A percentile compares a stretch with the other conserved stretches of the same genome.
phyloP scores from a whole-genome alignment of 2,888 invertebrate genomes.

The Oscheius onirici region DNA sequence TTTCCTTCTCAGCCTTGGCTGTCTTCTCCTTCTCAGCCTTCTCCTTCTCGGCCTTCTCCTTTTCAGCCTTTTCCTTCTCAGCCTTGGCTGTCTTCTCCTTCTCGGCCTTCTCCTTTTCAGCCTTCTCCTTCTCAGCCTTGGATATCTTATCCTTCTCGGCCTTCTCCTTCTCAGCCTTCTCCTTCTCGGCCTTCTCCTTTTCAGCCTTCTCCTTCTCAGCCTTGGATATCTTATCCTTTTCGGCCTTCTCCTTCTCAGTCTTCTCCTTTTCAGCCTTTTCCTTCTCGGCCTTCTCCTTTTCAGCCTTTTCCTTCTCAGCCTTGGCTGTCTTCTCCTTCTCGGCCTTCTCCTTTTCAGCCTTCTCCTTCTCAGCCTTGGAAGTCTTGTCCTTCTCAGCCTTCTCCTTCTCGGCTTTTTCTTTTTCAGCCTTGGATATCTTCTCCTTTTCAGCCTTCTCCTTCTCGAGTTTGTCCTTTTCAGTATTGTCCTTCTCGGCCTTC shows the following conservation, averaged over 20 bases:
- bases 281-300: constrained; percentile 17
- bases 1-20: not conserved
- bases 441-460: constrained; percentile 23
- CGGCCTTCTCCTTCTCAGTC: not conserved
- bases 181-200: constrained; percentile 21
- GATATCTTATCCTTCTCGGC: constrained; percentile 15
- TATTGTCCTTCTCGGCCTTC: constrained; percentile 15
- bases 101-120: constrained; percentile 26
- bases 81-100: constrained; percentile 21
- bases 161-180: constrained; percentile 7
- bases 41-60: constrained; percentile 29
- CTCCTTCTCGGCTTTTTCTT: constrained; percentile 29
- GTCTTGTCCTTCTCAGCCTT: constrained; percentile 10
- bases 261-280: constrained; percentile 23
- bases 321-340: constrained; percentile 24
- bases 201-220: constrained; percentile 21
- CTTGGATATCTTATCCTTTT: constrained; percentile 20
- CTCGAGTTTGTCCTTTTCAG: constrained; percentile 17
- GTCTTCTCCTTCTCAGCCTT: constrained; percentile 11
- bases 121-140: constrained; percentile 18
- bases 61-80: constrained; percentile 22
- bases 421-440: constrained; percentile 19
- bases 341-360: not conserved
- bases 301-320: constrained; percentile 19
- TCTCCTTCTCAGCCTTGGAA: not conserved